Base-by-base conservation (phyloP, 2,888 invertebrate genomes). In the Hypselothyrea guttata region DNA sequence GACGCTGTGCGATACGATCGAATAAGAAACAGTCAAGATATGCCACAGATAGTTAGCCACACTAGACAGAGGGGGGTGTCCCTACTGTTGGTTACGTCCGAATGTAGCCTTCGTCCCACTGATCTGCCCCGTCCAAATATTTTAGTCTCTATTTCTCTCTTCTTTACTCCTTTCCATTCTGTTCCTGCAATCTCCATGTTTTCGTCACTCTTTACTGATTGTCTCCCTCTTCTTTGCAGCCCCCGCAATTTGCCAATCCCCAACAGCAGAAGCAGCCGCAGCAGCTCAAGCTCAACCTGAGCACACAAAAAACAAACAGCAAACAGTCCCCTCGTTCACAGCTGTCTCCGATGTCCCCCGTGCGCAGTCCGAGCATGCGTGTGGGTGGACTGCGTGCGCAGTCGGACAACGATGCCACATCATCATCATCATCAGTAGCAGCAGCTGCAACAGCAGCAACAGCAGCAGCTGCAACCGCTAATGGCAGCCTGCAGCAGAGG, bases 161-260 rank as follows among this genome's bases (percentile, higher is more conserved):
- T n/a, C n/a, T n/a, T n/a, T n/a, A n/a, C 15, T n/a, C 1, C 7
- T n/a, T 27, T 13, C 33, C 15, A 15, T 2, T n/a, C 31, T 34
- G 18, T 7, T 13, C 4, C 7, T 9, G 22, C 34, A 8, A 7
- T 33, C 34, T 35, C 9, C 2, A n/a, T n/a, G n/a, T n/a, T n/a
- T n/a, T n/a, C n/a, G n/a, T n/a, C n/a, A n/a, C n/a, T n/a, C n/a
- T n/a, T n/a, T n/a, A n/a, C n/a, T n/a, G n/a, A n/a, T n/a, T 13
- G n/a, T n/a, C n/a, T n/a, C n/a, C n/a, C n/a, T n/a, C n/a, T n/a
- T n/a, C n/a, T n/a, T 76, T 74, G 41, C 60, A 89, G 89, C 88
- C 88, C 7, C 88, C 89, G 34, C 84, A 89, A 64, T 88, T 88
- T 62, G 88, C 88, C 47, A 88, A 89, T 73, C 72, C 83, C 2